These are phyloP conservation scores for Eolophus roseicapilla DNA, from an alignment of 2,113 vertebrate genomes.

Conservation along the genomic window DNA sequence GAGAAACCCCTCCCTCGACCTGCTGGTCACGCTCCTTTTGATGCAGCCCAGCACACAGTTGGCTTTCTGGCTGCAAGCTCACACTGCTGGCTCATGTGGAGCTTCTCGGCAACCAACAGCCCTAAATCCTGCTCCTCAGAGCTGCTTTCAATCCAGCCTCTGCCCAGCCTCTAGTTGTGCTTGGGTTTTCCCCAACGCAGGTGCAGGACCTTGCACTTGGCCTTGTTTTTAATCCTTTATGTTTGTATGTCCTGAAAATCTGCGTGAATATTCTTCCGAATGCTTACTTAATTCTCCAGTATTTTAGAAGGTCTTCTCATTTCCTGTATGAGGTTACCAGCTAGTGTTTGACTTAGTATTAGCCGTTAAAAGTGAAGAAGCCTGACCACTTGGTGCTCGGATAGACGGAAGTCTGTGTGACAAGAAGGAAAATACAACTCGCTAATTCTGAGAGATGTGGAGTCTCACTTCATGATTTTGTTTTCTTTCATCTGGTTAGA, in stretches of 20 bases:
- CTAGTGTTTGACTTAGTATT: background rate
- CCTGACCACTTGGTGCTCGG: background rate
- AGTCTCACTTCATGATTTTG: conserved; percentile 24
- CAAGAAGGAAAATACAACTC: background rate
- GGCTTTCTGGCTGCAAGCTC: background rate
- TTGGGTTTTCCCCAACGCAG: background rate
- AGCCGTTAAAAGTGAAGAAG: background rate
- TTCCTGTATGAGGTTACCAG: background rate
- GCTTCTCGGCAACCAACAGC: background rate
- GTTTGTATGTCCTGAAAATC: background rate
- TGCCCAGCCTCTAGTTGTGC: background rate
- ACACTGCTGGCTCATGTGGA: background rate
- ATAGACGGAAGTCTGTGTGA: background rate
- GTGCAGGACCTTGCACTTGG: background rate
- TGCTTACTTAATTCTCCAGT: background rate
- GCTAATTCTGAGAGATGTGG: background rate
- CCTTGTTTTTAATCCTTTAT: background rate
- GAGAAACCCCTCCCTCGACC: background rate
- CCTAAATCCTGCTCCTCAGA: background rate
- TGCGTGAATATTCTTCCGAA: background rate
- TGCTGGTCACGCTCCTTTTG: background rate
- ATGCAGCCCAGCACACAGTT: background rate
- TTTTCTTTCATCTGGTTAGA: conserved; percentile 3
- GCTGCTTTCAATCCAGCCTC: background rate
- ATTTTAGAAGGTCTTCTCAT: background rate